Percentiles rank a stretch among this genome's conserved stretches.
Evolutionary conservation across 2,797 vertebrate species (phyloP).

Genomic region (Aulostomus chinensis): DNA sequence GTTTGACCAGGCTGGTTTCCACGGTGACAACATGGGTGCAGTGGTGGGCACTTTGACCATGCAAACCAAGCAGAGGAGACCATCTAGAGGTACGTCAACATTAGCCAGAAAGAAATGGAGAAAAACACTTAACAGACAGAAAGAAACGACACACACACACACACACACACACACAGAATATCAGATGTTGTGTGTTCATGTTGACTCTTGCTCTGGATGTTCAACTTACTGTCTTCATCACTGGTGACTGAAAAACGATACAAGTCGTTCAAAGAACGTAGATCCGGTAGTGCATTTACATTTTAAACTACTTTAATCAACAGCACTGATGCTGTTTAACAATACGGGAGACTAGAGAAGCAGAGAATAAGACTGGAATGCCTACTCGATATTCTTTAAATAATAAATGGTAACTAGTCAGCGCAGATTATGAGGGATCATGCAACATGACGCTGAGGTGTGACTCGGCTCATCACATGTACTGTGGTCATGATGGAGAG

Average conservation of each 20-base stretch:
- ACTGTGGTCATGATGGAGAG: slow-evolving; percentile 20
- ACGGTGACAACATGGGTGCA: slow-evolving; percentile 89
- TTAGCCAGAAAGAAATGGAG: slow-evolving; percentile 22
- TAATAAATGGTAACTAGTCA: background rate
- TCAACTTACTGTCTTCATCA: too few species aligned
- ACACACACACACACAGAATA: too few species aligned
- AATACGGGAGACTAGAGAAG: too few species aligned
- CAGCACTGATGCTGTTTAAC: too few species aligned
- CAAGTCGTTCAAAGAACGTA: too few species aligned
- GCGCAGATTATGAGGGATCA: slow-evolving; percentile 1
- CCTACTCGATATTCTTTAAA: background rate
- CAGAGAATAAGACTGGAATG: background rate
- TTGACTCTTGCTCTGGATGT: too few species aligned
- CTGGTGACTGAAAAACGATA: too few species aligned
- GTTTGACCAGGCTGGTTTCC: slow-evolving; percentile 71
- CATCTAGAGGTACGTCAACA: slow-evolving; percentile 90
- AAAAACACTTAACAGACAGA: too few species aligned
- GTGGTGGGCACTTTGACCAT: slow-evolving; percentile 98
- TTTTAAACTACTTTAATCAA: too few species aligned
- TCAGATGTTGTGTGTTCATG: too few species aligned
- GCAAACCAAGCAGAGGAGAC: slow-evolving; percentile 96
- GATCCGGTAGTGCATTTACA: too few species aligned
- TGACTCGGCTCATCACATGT: slow-evolving; percentile 2
- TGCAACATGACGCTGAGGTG: background rate
- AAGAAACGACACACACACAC: too few species aligned